Base-by-base conservation (phyloP, 1,140 invertebrate species). In the Antheraea mylitta region DNA sequence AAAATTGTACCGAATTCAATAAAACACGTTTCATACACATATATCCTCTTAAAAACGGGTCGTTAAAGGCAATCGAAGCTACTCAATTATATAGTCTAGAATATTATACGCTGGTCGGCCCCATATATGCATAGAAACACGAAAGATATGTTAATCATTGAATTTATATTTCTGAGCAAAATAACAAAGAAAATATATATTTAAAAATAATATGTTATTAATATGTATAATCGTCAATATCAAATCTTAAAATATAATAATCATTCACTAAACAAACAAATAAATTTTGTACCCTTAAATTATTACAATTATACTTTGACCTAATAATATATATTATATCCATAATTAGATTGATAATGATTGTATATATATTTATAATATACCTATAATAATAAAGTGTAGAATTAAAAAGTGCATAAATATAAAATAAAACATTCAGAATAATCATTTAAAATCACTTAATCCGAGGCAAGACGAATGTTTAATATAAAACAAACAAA, bases 371-470 rank as follows among this genome's bases (percentile, higher is more conserved):
- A 42, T 53, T 53, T 53, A 53, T 53, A 53, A 16, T 16, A 16
- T 30, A 30, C 22, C 22, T 30, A 30, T 4, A 30, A 30, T 30
- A 16, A 53, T 0, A 16, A 53, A 2, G 45, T 53, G 45, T 53
- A 53, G 45, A 53, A 53, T 53, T 53, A 53, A 53, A 53, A 53
- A 53, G 45, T 53, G 45, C 45, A 53, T 53, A 53, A 53, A n/a
- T 0, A 53, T 53, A 53, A 53, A 53, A 53, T 16, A 53, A 42
- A 42, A 42, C 38, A 7, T 42, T 42, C 38, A 8, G 7, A 42
- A 42, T 42, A 42, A 9, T 9, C 38, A 3, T 9, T 42, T 53
- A 53, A 53, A 53, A 53, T 53, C 45, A 53, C 45, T 16, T 16
- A 53, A 53, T 53, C 16, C 4, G 5, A 53, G 45, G 45, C 45